These are phyloP conservation scores for Tenthredo amoena DNA, from an alignment of 2,888 invertebrate species.

Conservation along the genomic window DNA sequence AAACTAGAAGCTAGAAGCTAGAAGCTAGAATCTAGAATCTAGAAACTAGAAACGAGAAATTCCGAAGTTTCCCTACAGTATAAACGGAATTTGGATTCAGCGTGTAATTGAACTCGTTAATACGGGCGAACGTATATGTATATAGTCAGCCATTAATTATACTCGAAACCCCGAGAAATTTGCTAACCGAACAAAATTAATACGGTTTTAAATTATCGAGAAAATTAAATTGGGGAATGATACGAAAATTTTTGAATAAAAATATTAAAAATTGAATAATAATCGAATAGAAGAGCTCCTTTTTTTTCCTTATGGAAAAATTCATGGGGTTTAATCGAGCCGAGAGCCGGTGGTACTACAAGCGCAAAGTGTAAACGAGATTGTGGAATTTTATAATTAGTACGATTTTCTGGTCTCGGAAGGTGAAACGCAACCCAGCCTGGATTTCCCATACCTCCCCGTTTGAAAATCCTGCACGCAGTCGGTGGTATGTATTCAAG, in stretches of 20 bases:
- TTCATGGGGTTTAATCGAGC: not conserved
- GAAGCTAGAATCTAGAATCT: not conserved
- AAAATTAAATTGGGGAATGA: not conserved
- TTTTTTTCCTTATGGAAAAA: not conserved
- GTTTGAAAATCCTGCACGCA: slow-evolving; percentile 6
- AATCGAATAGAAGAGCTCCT: not conserved
- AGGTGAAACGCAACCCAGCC: not conserved
- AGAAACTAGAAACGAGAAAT: not conserved
- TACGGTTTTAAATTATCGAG: not conserved
- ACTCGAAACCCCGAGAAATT: not conserved
- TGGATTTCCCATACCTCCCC: not conserved
- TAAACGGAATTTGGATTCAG: not conserved
- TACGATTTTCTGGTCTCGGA: slow-evolving; percentile 2
- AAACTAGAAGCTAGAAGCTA: not conserved
- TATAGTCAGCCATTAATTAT: not conserved
- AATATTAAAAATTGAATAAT: not conserved
- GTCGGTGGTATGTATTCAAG: slow-evolving; percentile 5
- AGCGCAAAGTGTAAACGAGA: not conserved
- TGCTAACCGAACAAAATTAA: not conserved
- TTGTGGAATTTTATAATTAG: slow-evolving; percentile 41
- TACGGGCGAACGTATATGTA: not conserved
- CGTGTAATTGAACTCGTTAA: not conserved
- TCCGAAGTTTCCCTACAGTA: not conserved
- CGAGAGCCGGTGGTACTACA: not conserved
- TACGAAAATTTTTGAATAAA: not conserved